A percentile compares a stretch with the other conserved stretches of the same genome.
These are phyloP conservation scores for Sitta carolinensis DNA, from an alignment of 2,797 vertebrate species.

Conservation along the genomic window DNA sequence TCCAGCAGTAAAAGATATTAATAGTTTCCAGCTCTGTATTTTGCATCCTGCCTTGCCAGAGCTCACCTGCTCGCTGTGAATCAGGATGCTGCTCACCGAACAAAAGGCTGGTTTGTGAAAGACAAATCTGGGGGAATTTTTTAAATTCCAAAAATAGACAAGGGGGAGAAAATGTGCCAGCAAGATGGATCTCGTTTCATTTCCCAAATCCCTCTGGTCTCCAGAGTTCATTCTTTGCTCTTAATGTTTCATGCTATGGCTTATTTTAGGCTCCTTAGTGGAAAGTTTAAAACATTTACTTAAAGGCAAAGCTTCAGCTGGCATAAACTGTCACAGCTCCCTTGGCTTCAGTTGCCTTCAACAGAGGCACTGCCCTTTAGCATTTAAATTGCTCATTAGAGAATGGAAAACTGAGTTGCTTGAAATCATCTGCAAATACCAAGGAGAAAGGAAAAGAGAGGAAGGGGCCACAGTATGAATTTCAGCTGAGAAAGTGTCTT, in stretches of 20 bases:
- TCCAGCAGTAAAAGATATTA: conserved; percentile 34
- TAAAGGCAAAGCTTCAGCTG: conserved; percentile 62
- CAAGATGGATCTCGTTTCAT: conserved; percentile 67
- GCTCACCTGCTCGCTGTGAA: conserved; percentile 55
- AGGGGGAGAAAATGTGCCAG: conserved; percentile 26
- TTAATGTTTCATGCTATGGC: conserved; percentile 67
- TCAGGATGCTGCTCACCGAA: neutral
- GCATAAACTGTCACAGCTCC: conserved; percentile 55
- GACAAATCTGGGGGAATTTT: conserved; percentile 54
- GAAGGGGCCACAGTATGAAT: neutral
- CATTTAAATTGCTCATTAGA: conserved; percentile 36
- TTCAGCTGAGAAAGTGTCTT: neutral
- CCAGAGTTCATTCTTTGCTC: conserved; percentile 63
- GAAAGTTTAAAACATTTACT: conserved; percentile 68
- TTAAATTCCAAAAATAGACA: conserved; percentile 67
- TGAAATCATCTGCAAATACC: conserved; percentile 29
- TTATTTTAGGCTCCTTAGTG: conserved; percentile 68
- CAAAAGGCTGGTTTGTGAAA: conserved; percentile 49
- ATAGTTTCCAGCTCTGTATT: conserved; percentile 47
- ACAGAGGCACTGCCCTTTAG: conserved; percentile 36
- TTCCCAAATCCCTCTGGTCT: conserved; percentile 65
- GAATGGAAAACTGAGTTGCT: conserved; percentile 37
- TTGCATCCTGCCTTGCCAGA: conserved; percentile 16
- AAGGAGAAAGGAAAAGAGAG: neutral
- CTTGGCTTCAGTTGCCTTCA: conserved; percentile 10